A percentile compares a stretch with the other conserved stretches of the same genome.
Evolutionary conservation across 2,888 invertebrate species (phyloP).

Genomic region (Tipula unca): DNA sequence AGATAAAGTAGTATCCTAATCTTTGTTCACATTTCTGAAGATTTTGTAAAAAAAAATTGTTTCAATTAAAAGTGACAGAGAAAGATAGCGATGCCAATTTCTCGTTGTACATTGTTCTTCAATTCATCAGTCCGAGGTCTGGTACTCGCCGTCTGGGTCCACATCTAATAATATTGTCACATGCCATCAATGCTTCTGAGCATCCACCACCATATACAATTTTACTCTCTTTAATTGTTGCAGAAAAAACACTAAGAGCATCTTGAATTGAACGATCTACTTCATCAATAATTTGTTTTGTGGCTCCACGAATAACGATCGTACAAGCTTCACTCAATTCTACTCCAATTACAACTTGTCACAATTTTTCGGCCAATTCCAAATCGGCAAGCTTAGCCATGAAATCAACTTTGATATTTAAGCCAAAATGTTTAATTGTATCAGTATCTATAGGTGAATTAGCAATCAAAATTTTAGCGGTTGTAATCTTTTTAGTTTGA

Average conservation of each 20-base stretch:
- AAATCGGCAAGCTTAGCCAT: slow-evolving; percentile 95
- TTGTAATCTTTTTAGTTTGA: slow-evolving; percentile 88
- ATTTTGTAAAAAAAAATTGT: too few relatives aligned
- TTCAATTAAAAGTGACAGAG: too few relatives aligned
- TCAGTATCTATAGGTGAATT: slow-evolving; percentile 99
- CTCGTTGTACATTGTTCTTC: too few relatives aligned
- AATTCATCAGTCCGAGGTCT: slow-evolving; percentile 79
- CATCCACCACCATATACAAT: slow-evolving; percentile 91
- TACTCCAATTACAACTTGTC: slow-evolving; percentile 98
- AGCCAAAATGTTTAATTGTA: slow-evolving; percentile 98
- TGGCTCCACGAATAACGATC: slow-evolving; percentile 93
- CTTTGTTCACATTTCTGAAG: too few relatives aligned
- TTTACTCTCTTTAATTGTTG: slow-evolving; percentile 88
- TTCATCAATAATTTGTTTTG: slow-evolving; percentile 96
- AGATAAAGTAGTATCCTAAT: too few relatives aligned
- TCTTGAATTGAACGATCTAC: slow-evolving; percentile 98
- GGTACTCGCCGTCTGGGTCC: slow-evolving; percentile 81
- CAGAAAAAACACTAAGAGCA: slow-evolving; percentile 91
- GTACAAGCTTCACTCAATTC: slow-evolving; percentile 95
- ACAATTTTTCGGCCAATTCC: slow-evolving; percentile 95
- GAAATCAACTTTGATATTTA: slow-evolving; percentile 85
- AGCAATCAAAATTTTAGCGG: slow-evolving; percentile 93
- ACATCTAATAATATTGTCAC: slow-evolving; percentile 89
- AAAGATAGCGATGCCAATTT: too few relatives aligned
- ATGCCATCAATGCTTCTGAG: slow-evolving; percentile 95